Conservation (phyloP, 2,888 invertebrate species). For the Cataglyphis cursor region DNA sequence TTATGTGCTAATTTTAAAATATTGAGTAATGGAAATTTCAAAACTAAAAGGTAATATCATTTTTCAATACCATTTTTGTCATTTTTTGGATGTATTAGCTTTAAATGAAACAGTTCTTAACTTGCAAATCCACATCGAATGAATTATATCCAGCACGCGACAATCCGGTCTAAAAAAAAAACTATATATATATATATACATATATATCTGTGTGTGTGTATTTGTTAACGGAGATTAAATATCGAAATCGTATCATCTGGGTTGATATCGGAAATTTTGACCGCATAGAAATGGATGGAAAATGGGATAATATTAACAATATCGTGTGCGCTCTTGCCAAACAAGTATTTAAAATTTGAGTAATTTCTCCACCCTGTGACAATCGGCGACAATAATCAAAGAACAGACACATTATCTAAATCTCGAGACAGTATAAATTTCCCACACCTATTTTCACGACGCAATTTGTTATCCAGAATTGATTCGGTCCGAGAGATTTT, state of each 20-base stretch:
- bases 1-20: neutral
- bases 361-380: constrained; percentile 16
- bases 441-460: neutral
- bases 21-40: neutral
- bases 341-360: constrained; percentile 29
- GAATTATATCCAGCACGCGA: constrained; percentile 2
- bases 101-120: constrained; percentile 32
- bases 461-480: constrained; percentile 39
- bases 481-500: constrained; percentile 2
- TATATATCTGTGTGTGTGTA: too few species aligned
- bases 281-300: constrained; percentile 40
- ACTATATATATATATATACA: too few species aligned
- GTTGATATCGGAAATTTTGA: constrained; percentile 51
- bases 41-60: neutral
- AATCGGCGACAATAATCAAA: neutral
- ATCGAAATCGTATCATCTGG: constrained; percentile 41
- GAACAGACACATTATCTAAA: neutral
- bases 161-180: neutral
- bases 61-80: neutral
- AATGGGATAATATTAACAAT: constrained; percentile 52
- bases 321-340: neutral
- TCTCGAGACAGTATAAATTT: constrained; percentile 1
- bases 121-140: constrained; percentile 36
- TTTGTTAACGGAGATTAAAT: constrained; percentile 44
- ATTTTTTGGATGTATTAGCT: neutral